Evolutionary conservation across 2,113 vertebrate species (phyloP), one percentile per base, ranked within the genome.

Genomic region (Onychorhynchus coronatus): DNA sequence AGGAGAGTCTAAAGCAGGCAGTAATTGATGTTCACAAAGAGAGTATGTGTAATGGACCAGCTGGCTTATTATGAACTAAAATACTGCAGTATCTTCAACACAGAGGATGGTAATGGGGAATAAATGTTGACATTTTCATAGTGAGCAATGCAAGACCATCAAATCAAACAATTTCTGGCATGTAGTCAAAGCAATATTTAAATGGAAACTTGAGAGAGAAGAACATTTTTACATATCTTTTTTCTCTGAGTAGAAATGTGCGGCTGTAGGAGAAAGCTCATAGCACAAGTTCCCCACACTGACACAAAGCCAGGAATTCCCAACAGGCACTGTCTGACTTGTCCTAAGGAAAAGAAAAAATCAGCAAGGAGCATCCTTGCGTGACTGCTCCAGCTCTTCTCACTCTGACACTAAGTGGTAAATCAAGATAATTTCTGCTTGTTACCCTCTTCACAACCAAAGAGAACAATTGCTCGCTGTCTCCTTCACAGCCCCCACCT

Each of bases 161-260:
- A 95, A 89, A 95, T 96, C 95, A 96, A 94, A 94, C 84, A 81
- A 63, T 95, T 96, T 87, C 81, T 96, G 95, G 95, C 92, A 93
- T 77, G 88, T 70, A 96, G 68, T 97, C 96, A 98, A 96, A 97
- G 94, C 84, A 95, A 37, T 8, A 11, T 89, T 80, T 71, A 85
- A 92, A 85, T 84, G 70, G 74, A 95, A 96, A 97, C 73, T 91
- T 6, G 4, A 88, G 84, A 2, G 27, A 44, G 91, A 94, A 96
- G 93, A 96, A 96, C 71, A 93, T 88, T 94, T 97, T 97, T 81
- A 88, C 89, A 28, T 59, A 65, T 85, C 95, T 88, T 72, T 42
- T 88, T 52, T 5, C 37, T 58, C 65, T 10, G 8, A 89, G 47
- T 52, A 92, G 65, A 91, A 93, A 71, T 28, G 44, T 52, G 44